phyloP scores from a whole-genome alignment of 2,113 vertebrate species.

The Todiramphus saurophagus region DNA sequence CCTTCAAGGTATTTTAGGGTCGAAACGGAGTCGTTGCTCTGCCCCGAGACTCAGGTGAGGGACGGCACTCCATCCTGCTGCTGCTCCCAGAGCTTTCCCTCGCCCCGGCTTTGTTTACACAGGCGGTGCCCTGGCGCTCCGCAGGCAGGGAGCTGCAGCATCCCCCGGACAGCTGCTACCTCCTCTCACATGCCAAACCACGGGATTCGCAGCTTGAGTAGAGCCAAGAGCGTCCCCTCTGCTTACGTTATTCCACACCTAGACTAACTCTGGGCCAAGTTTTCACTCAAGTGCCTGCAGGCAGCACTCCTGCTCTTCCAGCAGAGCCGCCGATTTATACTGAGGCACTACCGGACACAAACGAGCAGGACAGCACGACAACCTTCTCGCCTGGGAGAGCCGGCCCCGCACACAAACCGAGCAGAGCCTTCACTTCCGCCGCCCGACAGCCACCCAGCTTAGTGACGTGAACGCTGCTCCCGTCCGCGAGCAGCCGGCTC shows the following conservation, averaged over 20 bases:
- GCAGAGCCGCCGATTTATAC: accelerated
- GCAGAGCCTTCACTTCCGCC: neutral
- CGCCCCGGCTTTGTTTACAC: neutral
- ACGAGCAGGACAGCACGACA: accelerated
- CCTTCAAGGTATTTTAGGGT: neutral
- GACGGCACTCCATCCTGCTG: accelerated
- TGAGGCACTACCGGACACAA: neutral
- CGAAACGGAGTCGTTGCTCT: neutral
- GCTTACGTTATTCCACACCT: neutral
- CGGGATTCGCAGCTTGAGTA: accelerated
- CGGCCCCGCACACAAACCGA: too few species aligned
- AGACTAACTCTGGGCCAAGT: neutral
- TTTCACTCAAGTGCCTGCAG: neutral
- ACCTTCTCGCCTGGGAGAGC: neutral
- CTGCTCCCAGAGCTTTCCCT: neutral
- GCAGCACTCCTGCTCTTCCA: neutral
- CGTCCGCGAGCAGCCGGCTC: neutral
- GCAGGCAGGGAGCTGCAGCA: accelerated
- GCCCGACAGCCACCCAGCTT: neutral
- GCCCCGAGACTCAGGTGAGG: neutral
- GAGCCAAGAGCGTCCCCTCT: neutral
- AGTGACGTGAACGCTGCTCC: neutral
- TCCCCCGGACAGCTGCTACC: neutral
- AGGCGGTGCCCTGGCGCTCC: neutral
- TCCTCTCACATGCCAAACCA: neutral